Conservation (phyloP, 2,888 invertebrate species). For the Napeogenes sylphis region DNA sequence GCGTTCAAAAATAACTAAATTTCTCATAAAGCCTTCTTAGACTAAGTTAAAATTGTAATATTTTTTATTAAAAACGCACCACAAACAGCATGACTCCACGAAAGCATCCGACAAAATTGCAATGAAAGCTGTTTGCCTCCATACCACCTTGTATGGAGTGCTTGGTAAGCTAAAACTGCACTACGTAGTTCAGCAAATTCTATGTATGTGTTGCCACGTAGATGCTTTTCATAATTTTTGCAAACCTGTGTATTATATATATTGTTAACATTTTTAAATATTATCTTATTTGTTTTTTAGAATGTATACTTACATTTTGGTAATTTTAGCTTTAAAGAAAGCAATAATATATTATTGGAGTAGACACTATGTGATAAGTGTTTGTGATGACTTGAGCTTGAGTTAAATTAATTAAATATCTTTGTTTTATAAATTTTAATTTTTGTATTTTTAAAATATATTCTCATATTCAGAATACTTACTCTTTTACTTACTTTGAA, state of each 20-base stretch:
- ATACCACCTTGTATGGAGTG: constrained; percentile 91
- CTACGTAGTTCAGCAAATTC: constrained; percentile 82
- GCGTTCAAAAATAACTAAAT: too few species aligned
- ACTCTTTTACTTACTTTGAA: too few species aligned
- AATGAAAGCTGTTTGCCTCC: constrained; percentile 89
- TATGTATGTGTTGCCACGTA: constrained; percentile 93
- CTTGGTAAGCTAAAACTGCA: constrained; percentile 85
- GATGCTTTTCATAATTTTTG: constrained; percentile 89
- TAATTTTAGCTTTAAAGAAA: too few species aligned
- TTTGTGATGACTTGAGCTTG: too few species aligned
- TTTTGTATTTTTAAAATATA: constrained; percentile 1
- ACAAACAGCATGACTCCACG: constrained; percentile 94
- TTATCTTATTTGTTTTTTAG: not conserved
- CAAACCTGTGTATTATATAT: constrained; percentile 71
- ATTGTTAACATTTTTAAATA: not conserved
- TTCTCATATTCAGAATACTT: not conserved
- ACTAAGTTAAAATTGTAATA: not conserved
- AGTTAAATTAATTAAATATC: too few species aligned
- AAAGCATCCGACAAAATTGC: constrained; percentile 85
- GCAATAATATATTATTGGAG: too few species aligned
- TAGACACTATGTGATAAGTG: too few species aligned
- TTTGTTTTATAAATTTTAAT: constrained; percentile 11
- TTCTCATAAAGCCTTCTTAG: too few species aligned
- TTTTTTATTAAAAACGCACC: constrained; percentile 67
- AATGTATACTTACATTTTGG: not conserved